These are phyloP conservation scores for Clitarchus hookeri DNA, from an alignment of 2,888 invertebrate genomes.

Conservation along the genomic window DNA sequence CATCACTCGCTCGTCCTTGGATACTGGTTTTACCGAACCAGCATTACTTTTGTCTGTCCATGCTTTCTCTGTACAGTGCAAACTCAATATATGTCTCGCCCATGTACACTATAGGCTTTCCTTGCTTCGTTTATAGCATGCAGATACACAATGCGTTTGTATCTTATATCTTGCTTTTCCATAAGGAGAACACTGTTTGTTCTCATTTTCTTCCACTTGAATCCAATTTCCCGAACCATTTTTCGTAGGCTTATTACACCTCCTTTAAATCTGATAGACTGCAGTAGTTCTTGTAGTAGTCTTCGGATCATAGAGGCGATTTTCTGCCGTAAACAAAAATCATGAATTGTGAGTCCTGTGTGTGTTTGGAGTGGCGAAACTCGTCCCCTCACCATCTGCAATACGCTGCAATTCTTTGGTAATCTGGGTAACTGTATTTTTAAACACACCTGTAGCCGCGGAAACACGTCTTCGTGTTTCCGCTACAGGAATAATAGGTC, in stretches of 20 bases:
- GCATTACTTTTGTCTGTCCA: neutral
- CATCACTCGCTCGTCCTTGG: neutral
- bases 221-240: neutral
- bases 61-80: neutral
- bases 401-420: neutral
- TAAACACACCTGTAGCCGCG: neutral
- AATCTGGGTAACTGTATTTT: neutral
- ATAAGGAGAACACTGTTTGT: neutral
- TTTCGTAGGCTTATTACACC: neutral
- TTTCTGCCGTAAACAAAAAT: neutral
- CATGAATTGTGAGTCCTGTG: neutral
- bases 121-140: neutral
- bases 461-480: neutral
- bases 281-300: neutral
- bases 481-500: neutral
- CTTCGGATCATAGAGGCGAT: neutral
- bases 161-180: neutral
- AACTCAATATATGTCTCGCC: conserved; percentile 4
- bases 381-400: neutral
- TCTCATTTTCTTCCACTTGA: conserved; percentile 12
- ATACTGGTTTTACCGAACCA: neutral
- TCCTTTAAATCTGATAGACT: neutral
- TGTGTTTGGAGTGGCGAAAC: neutral
- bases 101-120: neutral
- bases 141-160: neutral